phyloP scores from a whole-genome alignment of 2,888 invertebrate species.

The Athalia cordata region DNA sequence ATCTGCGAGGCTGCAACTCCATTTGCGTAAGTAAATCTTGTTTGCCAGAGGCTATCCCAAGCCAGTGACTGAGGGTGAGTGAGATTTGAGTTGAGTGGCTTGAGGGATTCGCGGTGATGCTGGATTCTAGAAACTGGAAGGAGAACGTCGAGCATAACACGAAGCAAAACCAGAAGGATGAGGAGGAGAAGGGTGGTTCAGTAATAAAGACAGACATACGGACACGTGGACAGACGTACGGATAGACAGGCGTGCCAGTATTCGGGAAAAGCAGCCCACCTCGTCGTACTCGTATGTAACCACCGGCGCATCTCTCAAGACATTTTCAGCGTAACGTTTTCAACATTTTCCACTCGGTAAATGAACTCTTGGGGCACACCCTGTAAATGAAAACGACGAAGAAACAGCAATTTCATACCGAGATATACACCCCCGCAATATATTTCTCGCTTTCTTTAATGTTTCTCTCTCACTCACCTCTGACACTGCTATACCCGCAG shows the following conservation, averaged over 20 bases:
- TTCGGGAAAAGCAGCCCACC: neutral
- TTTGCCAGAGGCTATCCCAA: conserved; percentile 46
- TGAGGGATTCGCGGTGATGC: conserved; percentile 8
- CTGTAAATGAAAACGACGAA: conserved; percentile 36
- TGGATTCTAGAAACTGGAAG: conserved; percentile 4
- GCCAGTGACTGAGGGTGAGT: conserved; percentile 42
- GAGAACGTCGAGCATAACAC: neutral
- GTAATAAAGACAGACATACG: conserved; percentile 4
- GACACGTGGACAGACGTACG: conserved; percentile 2
- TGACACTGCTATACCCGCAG: conserved; percentile 28
- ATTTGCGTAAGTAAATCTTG: conserved; percentile 49
- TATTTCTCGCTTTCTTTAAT: conserved; percentile 40
- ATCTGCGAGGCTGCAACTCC: conserved; percentile 46
- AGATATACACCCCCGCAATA: conserved; percentile 16
- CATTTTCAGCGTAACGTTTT: neutral
- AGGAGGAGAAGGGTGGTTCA: neutral
- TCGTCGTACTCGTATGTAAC: conserved; percentile 41
- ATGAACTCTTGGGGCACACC: conserved; percentile 37
- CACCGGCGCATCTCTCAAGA: conserved; percentile 36
- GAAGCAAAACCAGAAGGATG: conserved; percentile 2
- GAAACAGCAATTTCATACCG: conserved; percentile 43
- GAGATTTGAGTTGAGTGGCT: conserved; percentile 38
- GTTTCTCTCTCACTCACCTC: conserved; percentile 24
- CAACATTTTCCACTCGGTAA: conserved; percentile 44
- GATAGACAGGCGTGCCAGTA: conserved; percentile 23